A percentile compares a stretch with the other conserved stretches of the same genome.
phyloP scores from a whole-genome alignment of 2,113 vertebrate species.

The Phaethornis superciliosus region DNA sequence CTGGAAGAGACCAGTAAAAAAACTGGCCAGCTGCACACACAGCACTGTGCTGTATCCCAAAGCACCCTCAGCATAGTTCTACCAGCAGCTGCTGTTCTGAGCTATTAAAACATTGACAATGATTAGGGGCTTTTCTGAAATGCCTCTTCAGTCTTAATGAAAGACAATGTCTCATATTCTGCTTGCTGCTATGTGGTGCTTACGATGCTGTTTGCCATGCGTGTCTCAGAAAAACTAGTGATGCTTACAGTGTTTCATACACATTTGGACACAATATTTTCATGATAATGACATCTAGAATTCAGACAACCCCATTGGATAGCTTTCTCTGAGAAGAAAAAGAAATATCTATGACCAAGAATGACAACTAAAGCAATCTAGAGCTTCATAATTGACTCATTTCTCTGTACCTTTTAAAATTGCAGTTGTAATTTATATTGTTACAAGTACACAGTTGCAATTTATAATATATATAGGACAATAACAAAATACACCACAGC shows the following conservation, averaged over 20 bases:
- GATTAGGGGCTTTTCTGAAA: not conserved
- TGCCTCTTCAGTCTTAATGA: not conserved
- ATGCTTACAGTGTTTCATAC: not conserved
- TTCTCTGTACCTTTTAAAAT: not conserved
- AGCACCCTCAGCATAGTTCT: not conserved
- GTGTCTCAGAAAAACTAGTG: not conserved
- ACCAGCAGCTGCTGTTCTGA: not conserved
- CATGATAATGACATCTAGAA: not conserved
- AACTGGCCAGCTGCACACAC: not conserved
- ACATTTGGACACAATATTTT: not conserved
- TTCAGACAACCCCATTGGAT: not conserved
- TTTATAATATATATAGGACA: not conserved
- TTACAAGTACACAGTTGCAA: not conserved
- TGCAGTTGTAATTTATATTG: not conserved
- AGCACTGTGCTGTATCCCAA: not conserved
- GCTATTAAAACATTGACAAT: not conserved
- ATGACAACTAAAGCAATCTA: not conserved
- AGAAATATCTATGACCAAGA: not conserved
- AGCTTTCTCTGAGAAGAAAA: not conserved
- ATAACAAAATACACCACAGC: not conserved
- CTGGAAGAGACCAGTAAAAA: not conserved
- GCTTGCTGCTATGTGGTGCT: not conserved
- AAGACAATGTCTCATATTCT: not conserved
- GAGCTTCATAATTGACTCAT: not conserved
- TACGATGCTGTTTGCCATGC: not conserved